Conservation (phyloP, 2,797 vertebrate genomes). For the Rhinichthys osculus region DNA sequence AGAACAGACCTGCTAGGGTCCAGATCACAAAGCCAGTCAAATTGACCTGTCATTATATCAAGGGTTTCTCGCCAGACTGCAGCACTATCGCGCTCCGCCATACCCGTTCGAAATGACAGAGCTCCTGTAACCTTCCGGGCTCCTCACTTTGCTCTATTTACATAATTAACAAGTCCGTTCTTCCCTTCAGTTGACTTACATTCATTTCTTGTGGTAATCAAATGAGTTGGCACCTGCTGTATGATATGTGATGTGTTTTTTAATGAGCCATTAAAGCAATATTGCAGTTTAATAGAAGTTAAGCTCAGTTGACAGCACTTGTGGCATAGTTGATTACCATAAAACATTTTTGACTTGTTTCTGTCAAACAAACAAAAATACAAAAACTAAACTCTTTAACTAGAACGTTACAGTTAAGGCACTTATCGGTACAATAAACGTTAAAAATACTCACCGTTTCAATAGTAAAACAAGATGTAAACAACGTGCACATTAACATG, state of each 20-base stretch:
- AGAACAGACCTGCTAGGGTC: constrained; percentile 74
- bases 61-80: constrained; percentile 80
- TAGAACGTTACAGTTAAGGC: too few species aligned
- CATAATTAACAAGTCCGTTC: constrained; percentile 86
- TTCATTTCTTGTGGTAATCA: constrained; percentile 71
- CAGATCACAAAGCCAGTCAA: constrained; percentile 86
- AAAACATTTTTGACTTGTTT: background rate
- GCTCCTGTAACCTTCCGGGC: constrained; percentile 80
- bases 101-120: constrained; percentile 83
- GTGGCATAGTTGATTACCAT: background rate
- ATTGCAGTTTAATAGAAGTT: constrained; percentile 50
- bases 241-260: constrained; percentile 49
- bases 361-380: background rate
- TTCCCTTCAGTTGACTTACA: constrained; percentile 77
- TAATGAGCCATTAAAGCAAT: background rate
- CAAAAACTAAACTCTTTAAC: too few species aligned
- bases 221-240: constrained; percentile 69
- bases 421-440: too few species aligned
- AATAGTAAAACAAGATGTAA: too few species aligned
- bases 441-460: too few species aligned
- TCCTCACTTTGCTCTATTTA: constrained; percentile 76
- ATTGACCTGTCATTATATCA: constrained; percentile 93
- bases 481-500: too few species aligned
- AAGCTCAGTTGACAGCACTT: background rate
- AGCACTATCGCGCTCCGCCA: constrained; percentile 81